Evolutionary conservation across 2,113 vertebrate species (phyloP).

Genomic region (Laticauda laticaudata): DNA sequence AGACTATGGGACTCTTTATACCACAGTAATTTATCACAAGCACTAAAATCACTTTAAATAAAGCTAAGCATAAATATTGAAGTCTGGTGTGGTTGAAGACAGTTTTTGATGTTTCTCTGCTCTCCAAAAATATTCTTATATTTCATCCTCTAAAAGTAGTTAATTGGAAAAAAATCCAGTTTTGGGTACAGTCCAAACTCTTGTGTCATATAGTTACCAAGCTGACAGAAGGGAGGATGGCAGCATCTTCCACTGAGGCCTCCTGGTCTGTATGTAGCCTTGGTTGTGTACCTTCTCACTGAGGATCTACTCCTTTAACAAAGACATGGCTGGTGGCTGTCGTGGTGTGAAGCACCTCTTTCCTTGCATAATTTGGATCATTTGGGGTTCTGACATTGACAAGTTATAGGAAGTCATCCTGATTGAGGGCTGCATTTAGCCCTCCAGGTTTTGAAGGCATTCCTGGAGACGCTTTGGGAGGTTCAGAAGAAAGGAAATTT

Average conservation of each 20-base stretch:
- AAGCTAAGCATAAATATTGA: conserved; percentile 1
- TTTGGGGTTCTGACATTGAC: background rate
- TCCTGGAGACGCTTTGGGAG: background rate
- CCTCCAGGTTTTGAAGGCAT: background rate
- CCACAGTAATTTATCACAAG: conserved; percentile 22
- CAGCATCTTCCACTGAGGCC: background rate
- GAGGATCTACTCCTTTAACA: background rate
- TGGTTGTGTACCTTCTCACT: background rate
- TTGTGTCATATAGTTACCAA: background rate
- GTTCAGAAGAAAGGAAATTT: background rate
- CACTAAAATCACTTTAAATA: conserved; percentile 39
- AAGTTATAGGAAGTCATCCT: background rate
- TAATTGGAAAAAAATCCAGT: background rate
- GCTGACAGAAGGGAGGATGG: background rate
- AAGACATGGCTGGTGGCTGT: background rate
- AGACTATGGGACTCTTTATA: background rate
- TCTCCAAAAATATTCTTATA: background rate
- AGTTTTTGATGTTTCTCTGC: background rate
- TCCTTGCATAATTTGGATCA: background rate
- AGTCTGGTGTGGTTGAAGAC: background rate
- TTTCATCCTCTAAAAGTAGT: background rate
- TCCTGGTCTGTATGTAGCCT: background rate
- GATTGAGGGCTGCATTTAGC: background rate
- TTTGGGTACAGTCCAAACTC: background rate
- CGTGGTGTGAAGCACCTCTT: background rate